A percentile compares a stretch with the other conserved stretches of the same genome.
Evolutionary conservation across 2,888 invertebrate genomes (phyloP).

Genomic region (Margaritifera margaritifera): DNA sequence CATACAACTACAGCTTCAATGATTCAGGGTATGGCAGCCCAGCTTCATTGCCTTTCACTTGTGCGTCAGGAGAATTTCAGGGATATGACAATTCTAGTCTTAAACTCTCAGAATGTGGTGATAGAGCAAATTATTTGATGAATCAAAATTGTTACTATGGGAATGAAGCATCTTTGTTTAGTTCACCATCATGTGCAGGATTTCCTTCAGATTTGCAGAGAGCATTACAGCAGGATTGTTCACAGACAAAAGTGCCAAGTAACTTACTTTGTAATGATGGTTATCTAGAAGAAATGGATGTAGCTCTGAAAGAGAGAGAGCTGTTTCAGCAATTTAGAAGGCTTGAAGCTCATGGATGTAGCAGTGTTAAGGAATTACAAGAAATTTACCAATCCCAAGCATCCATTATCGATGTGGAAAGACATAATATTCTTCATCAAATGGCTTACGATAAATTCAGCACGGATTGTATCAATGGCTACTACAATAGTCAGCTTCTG

Average conservation of each 20-base stretch:
- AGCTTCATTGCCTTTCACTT: background rate
- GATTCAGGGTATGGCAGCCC: slow-evolving; percentile 41
- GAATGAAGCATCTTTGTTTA: too few relatives aligned
- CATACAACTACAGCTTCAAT: slow-evolving; percentile 17
- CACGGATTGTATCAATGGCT: slow-evolving; percentile 28
- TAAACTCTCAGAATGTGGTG: too few relatives aligned
- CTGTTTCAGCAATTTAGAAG: slow-evolving; percentile 26
- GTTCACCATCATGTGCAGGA: too few relatives aligned
- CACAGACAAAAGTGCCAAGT: too few relatives aligned
- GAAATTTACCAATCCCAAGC: slow-evolving; percentile 36
- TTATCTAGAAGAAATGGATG: slow-evolving; percentile 28
- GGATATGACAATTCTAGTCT: too few relatives aligned
- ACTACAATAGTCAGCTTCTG: slow-evolving; percentile 33
- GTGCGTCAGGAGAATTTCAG: background rate
- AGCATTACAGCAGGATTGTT: too few relatives aligned
- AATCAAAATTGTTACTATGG: too few relatives aligned
- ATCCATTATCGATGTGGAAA: slow-evolving; percentile 33
- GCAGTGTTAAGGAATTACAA: slow-evolving; percentile 23
- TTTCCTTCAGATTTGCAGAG: too few relatives aligned
- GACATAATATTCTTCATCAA: slow-evolving; percentile 36
- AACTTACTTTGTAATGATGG: background rate
- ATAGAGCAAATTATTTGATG: too few relatives aligned
- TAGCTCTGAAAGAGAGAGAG: slow-evolving; percentile 32
- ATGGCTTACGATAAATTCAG: slow-evolving; percentile 27
- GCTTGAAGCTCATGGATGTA: slow-evolving; percentile 5